These are phyloP conservation scores for Muschampia plurimacula DNA, from an alignment of 2,888 invertebrate species.

Conservation along the genomic window DNA sequence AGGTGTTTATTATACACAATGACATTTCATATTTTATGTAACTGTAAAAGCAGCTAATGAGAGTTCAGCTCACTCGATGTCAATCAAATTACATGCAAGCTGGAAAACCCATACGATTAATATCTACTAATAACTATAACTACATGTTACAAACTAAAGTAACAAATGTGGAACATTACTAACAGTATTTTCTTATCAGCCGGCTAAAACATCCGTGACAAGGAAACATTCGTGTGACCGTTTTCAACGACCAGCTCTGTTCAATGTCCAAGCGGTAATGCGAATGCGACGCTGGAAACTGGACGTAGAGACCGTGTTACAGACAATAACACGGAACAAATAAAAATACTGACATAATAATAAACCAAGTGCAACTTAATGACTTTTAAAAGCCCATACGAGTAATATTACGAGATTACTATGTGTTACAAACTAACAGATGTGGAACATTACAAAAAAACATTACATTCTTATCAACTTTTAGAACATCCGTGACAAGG, in stretches of 20 bases:
- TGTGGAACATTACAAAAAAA: constrained; percentile 8
- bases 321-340: background rate
- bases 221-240: constrained; percentile 58
- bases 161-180: background rate
- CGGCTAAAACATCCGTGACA: constrained; percentile 44
- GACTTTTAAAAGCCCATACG: background rate
- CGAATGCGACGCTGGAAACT: background rate
- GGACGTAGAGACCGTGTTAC: background rate
- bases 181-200: constrained; percentile 10
- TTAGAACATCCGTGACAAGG: constrained; percentile 49
- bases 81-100: background rate
- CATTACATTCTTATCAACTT: background rate
- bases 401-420: background rate
- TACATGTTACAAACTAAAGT: background rate
- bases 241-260: constrained; percentile 45
- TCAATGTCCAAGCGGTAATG: constrained; percentile 2
- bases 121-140: background rate
- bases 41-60: constrained; percentile 1
- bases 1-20: background rate
- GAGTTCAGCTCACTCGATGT: background rate
- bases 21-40: background rate
- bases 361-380: background rate
- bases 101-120: background rate
- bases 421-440: constrained; percentile 1
- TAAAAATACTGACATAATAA: background rate